Conservation (phyloP, 2,113 vertebrate genomes). For the Leptocoma aspasia region DNA sequence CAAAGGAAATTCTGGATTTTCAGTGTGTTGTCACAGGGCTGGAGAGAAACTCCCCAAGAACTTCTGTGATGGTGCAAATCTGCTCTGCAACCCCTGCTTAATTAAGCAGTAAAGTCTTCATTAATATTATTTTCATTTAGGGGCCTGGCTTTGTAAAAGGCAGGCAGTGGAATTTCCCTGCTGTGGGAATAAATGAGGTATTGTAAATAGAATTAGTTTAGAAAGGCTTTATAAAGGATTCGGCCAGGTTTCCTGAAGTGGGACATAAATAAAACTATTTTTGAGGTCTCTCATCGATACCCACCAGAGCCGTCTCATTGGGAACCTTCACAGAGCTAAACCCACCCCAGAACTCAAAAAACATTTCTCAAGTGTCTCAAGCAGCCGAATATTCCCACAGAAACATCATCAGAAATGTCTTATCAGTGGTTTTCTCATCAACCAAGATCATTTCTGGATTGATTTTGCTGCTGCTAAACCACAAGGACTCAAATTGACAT, state of each 20-base stretch:
- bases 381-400: background rate
- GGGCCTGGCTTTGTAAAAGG: background rate
- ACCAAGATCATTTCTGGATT: background rate
- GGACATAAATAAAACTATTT: background rate
- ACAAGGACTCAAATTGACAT: background rate
- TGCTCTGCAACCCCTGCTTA: background rate
- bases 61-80: background rate
- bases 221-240: background rate
- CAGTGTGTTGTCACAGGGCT: background rate
- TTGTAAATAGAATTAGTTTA: background rate
- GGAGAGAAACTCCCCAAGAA: background rate
- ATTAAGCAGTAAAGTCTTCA: background rate
- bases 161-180: background rate
- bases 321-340: background rate
- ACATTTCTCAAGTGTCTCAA: too few species aligned
- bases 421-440: background rate
- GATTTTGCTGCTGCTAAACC: background rate
- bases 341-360: background rate
- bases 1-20: background rate
- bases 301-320: fast-evolving
- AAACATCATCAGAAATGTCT: background rate
- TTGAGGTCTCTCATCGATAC: background rate
- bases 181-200: background rate
- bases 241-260: background rate
- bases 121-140: background rate